Conservation (phyloP, 2,113 vertebrate species). For the Nannobrachium achirus region DNA sequence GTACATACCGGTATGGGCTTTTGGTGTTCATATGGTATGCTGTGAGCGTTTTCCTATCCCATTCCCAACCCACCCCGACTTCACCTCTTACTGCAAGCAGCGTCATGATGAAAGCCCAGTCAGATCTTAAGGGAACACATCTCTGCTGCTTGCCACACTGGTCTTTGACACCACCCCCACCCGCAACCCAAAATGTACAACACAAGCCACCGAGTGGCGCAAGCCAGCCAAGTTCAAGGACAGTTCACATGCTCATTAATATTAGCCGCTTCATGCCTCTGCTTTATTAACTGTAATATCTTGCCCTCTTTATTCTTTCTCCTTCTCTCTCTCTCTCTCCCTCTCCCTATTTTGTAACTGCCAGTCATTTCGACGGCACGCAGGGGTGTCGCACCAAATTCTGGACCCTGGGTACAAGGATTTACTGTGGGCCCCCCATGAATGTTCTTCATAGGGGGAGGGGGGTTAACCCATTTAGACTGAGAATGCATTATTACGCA, state of each 20-base stretch:
- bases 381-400: no score
- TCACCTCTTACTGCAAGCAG: slow-evolving; percentile 56
- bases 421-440: no score
- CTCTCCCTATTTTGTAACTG: slow-evolving; percentile 15
- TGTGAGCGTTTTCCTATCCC: slow-evolving; percentile 37
- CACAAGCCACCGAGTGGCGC: slow-evolving; percentile 37
- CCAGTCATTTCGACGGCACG: no score
- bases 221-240: slow-evolving; percentile 70
- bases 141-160: slow-evolving; percentile 65
- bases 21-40: slow-evolving; percentile 60
- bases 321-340: slow-evolving; percentile 25
- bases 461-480: no score
- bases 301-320: slow-evolving; percentile 29
- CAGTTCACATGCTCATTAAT: slow-evolving; percentile 67
- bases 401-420: no score
- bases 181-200: slow-evolving; percentile 21
- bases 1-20: slow-evolving; percentile 28
- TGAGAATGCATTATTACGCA: no score
- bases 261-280: slow-evolving; percentile 46
- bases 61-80: slow-evolving; percentile 55
- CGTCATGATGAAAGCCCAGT: slow-evolving; percentile 66
- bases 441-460: no score
- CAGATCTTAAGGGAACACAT: slow-evolving; percentile 61
- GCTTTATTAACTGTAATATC: slow-evolving; percentile 45
- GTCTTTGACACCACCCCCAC: slow-evolving; percentile 42